These are phyloP conservation scores for Nycticebus coucang DNA, from an alignment of 2,113 vertebrate species.

Conservation along the genomic window DNA sequence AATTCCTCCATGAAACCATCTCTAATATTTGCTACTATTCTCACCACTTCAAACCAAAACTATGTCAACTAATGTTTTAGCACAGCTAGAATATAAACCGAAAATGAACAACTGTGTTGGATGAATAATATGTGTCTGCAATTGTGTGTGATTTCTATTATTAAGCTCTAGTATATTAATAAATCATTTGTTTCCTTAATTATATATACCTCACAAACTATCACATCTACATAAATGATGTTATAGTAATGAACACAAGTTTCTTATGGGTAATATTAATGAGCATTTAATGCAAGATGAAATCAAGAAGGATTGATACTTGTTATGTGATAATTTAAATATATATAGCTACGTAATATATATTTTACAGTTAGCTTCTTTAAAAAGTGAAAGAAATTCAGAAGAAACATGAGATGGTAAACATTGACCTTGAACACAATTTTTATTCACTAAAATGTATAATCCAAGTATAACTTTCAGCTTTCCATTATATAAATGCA, in stretches of 20 bases:
- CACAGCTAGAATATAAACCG: background rate
- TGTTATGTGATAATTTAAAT: slow-evolving; percentile 3
- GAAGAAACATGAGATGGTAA: slow-evolving; percentile 6
- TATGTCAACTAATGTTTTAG: background rate
- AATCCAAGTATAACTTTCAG: background rate
- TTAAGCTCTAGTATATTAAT: background rate
- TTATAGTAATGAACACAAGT: background rate
- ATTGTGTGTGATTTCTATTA: background rate
- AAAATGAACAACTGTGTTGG: background rate
- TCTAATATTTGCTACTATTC: background rate
- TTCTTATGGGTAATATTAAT: slow-evolving; percentile 24
- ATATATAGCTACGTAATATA: background rate
- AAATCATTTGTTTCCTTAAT: background rate
- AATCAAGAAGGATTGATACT: slow-evolving; percentile 1
- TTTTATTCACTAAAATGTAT: slow-evolving; percentile 42
- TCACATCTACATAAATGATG: background rate
- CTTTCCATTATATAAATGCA: background rate
- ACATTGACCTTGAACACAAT: background rate
- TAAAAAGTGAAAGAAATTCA: background rate
- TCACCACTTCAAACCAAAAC: slow-evolving; percentile 4
- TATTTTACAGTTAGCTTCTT: background rate
- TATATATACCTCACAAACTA: background rate
- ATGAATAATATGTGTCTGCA: background rate
- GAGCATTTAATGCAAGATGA: slow-evolving; percentile 1
- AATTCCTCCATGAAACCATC: background rate